phyloP scores from a whole-genome alignment of 2,888 invertebrate genomes.

The Oeneis ivallda region DNA sequence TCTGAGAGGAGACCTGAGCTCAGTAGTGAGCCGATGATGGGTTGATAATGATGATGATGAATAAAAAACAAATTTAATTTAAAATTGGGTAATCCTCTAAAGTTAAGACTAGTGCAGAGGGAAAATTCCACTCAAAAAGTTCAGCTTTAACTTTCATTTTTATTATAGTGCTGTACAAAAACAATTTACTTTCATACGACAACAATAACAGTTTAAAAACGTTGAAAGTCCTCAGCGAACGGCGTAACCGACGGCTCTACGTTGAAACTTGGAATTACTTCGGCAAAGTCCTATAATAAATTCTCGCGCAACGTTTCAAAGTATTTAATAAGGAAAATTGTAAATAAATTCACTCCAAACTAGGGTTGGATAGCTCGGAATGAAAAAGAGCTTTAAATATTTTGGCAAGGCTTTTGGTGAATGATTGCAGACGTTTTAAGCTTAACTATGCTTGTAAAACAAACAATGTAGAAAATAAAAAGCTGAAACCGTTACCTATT shows the following conservation, averaged over 20 bases:
- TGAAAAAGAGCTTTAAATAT: conserved; percentile 18
- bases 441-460: too few species aligned
- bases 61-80: background rate
- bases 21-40: too few species aligned
- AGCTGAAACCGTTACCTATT: background rate
- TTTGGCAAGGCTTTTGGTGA: background rate
- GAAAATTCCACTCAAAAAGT: background rate
- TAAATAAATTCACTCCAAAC: conserved; percentile 38
- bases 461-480: background rate
- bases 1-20: too few species aligned
- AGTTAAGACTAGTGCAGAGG: background rate
- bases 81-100: background rate
- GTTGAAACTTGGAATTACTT: conserved; percentile 58
- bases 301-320: conserved; percentile 59
- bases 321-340: conserved; percentile 70
- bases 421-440: background rate
- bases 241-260: conserved; percentile 35
- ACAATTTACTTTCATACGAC: conserved; percentile 34
- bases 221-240: conserved; percentile 41
- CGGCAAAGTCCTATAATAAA: conserved; percentile 61
- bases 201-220: conserved; percentile 43
- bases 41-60: too few species aligned
- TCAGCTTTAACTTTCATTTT: conserved; percentile 13
- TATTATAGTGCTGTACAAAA: conserved; percentile 22
- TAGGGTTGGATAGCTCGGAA: conserved; percentile 25